Percentiles rank a stretch among this genome's conserved stretches.
These are phyloP conservation scores for Ophraella communa DNA, from an alignment of 2,888 invertebrate species.

Conservation along the genomic window DNA sequence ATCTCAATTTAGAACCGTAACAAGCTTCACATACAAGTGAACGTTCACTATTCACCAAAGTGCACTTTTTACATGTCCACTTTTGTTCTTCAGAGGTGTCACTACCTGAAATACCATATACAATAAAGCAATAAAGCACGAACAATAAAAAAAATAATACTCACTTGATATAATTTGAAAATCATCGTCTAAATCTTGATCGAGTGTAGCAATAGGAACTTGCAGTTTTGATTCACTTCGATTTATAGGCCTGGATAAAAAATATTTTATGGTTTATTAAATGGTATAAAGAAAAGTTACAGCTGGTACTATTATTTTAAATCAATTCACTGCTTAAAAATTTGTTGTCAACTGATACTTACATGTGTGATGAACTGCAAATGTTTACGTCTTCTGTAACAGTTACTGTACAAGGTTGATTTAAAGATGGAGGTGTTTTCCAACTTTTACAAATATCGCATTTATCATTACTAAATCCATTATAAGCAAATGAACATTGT, in stretches of 20 bases:
- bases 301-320: too few species aligned
- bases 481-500: constrained; percentile 88
- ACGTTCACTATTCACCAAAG: constrained; percentile 77
- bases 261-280: not conserved
- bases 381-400: constrained; percentile 65
- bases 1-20: constrained; percentile 80
- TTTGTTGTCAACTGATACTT: constrained; percentile 34
- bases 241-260: constrained; percentile 52
- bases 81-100: constrained; percentile 57
- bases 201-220: constrained; percentile 72
- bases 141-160: too few species aligned
- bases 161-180: constrained; percentile 68
- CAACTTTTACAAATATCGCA: constrained; percentile 84
- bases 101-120: constrained; percentile 29
- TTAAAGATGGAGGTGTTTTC: constrained; percentile 66
- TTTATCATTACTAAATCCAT: constrained; percentile 78
- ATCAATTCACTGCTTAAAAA: too few species aligned
- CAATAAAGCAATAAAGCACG: too few species aligned
- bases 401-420: constrained; percentile 74
- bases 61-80: constrained; percentile 90
- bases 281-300: not conserved
- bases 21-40: constrained; percentile 84
- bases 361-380: constrained; percentile 44
- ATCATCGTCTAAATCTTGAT: constrained; percentile 75
- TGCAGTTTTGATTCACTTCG: constrained; percentile 52